These are phyloP conservation scores for Neria commutata DNA, from an alignment of 2,888 invertebrate genomes.

Conservation along the genomic window DNA sequence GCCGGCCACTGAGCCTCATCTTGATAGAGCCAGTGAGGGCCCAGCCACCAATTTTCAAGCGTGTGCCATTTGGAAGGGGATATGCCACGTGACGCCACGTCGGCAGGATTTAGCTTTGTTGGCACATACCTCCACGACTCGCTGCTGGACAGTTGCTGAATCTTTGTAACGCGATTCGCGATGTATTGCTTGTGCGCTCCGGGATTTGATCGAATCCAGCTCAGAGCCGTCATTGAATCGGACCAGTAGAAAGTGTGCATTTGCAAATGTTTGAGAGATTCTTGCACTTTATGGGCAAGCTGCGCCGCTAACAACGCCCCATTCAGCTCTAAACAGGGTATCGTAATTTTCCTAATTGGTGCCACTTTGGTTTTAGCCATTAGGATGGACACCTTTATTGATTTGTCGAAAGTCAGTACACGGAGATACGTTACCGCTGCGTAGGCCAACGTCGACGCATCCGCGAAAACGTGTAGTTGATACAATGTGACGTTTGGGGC, in stretches of 20 bases:
- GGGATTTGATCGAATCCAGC: slow-evolving; percentile 17
- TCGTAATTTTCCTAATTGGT: slow-evolving; percentile 13
- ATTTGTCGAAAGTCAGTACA: background rate
- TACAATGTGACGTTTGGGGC: background rate
- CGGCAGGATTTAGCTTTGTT: no score
- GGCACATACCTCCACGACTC: slow-evolving; percentile 11
- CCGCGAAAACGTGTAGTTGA: slow-evolving; percentile 14
- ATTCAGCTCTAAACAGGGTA: slow-evolving; percentile 16
- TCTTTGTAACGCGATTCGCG: slow-evolving; percentile 6
- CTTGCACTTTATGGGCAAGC: background rate
- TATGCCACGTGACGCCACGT: slow-evolving; percentile 14
- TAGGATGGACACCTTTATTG: slow-evolving; percentile 6
- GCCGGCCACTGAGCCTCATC: background rate
- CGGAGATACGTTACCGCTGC: slow-evolving; percentile 12
- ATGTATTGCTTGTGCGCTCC: slow-evolving; percentile 14
- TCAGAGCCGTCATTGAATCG: slow-evolving; percentile 8
- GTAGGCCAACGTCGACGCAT: slow-evolving; percentile 6
- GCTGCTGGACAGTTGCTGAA: slow-evolving; percentile 5
- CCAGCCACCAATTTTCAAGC: background rate
- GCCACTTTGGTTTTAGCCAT: slow-evolving; percentile 20
- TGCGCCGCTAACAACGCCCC: slow-evolving; percentile 12
- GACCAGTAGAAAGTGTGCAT: slow-evolving; percentile 5
- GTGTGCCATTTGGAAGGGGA: background rate
- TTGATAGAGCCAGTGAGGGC: background rate
- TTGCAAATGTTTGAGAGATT: background rate